phyloP scores from a whole-genome alignment of 1,140 invertebrate genomes.

The Heliconius melpomene region DNA sequence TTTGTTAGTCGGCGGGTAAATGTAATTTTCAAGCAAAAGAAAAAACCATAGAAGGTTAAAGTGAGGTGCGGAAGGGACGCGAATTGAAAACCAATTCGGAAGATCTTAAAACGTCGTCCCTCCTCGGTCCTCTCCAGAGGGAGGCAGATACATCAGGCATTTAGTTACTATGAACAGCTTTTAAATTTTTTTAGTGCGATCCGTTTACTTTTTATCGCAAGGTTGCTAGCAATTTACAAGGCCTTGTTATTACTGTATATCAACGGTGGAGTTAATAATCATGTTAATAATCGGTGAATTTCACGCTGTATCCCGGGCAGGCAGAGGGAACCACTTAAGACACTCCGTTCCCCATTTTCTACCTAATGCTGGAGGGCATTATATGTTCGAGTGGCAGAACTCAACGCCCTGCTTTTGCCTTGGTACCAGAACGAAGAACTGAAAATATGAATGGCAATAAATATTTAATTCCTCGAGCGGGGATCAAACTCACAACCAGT shows the following conservation, averaged over 20 bases:
- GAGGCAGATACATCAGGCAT: slow-evolving; percentile 21
- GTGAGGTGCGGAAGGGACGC: slow-evolving; percentile 15
- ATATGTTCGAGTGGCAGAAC: no score
- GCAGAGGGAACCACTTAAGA: no score
- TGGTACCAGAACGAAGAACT: no score
- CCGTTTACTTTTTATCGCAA: not conserved
- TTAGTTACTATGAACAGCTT: slow-evolving; percentile 33
- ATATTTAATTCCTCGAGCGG: no score
- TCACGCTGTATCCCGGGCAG: no score
- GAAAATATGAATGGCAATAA: no score
- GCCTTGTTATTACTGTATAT: not conserved
- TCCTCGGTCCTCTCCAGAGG: slow-evolving; percentile 17
- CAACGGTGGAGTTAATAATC: not conserved
- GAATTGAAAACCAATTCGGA: slow-evolving; percentile 40
- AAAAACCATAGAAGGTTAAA: slow-evolving; percentile 24
- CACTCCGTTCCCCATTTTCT: no score
- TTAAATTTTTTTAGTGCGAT: slow-evolving; percentile 28
- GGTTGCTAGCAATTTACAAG: not conserved
- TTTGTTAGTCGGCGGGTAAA: not conserved
- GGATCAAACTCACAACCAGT: no score
- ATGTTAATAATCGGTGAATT: no score
- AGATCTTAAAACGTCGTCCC: slow-evolving; percentile 43
- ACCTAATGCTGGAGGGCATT: no score
- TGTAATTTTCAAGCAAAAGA: slow-evolving; percentile 18
- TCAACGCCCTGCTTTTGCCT: no score